Base-by-base conservation (phyloP, 2,888 invertebrate genomes). In the Shargacucullia verbasci region DNA sequence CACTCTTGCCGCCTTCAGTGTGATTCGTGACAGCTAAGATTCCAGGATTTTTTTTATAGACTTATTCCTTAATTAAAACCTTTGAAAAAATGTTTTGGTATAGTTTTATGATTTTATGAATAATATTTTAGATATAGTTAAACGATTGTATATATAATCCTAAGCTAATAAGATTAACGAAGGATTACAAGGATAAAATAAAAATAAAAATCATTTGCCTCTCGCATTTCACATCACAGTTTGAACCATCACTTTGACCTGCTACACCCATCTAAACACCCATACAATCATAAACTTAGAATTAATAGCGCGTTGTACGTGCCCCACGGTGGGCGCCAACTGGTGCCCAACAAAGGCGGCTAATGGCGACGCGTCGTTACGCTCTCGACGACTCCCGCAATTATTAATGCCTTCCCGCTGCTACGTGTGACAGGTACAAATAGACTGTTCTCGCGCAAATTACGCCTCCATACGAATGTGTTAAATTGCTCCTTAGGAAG, bases 361-460 rank as follows among this genome's bases (percentile, higher is more conserved):
- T 91, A 91, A 91, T 91, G 89, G 86, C 83, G 84, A 64, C 79
- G 84, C 76, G 82, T 87, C 83, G 85, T 89, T 86, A 86, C 76
- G 79, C 84, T 75, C 88, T 86, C 75, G 55, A 81, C 73, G 56
- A 59, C 48, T 64, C 50, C 69, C 67, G 71, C 65, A 50, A 60
- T 70, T 70, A 65, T 70, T 70, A 62, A 62, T 65, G 59, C 69
- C 57, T 53, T 29, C 48, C 37, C 38, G n/a, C 59, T 56, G 52
- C 55, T 65, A 64, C 69, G 67, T 70, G 70, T 69, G 53, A 70
- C 70, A 68, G 70, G 70, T 70, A 65, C 47, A 41, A 47, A 59
- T 70, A 64, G 54, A 41, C 50, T 39, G 45, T 67, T 61, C 62
- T 59, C 50, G 34, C 25, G 46, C 49, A 67, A 67, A 67, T 67